Percentiles rank a stretch among this genome's conserved stretches.
Evolutionary conservation across 1,140 invertebrate species (phyloP).

Genomic region (Lucilia sericata): DNA sequence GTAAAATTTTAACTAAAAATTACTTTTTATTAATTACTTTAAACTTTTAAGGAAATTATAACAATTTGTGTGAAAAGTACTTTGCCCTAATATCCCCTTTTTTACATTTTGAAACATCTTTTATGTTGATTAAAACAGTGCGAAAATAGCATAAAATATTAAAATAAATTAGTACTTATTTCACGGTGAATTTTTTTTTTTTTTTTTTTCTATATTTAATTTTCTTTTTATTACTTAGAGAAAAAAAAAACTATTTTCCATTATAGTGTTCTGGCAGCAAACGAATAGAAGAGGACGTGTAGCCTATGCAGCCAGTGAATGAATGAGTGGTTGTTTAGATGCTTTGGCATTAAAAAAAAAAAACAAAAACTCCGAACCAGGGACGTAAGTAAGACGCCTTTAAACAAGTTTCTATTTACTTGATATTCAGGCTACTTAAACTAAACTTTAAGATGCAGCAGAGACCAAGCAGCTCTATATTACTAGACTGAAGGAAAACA

Average conservation of each 20-base stretch:
- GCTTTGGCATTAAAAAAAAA: background rate
- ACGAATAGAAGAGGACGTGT: too few relatives aligned
- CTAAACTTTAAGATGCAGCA: background rate
- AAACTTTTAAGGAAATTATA: too few relatives aligned
- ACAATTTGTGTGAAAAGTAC: too few relatives aligned
- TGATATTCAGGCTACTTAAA: background rate
- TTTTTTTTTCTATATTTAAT: background rate
- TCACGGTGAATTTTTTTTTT: background rate
- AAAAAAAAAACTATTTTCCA: background rate
- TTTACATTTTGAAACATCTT: too few relatives aligned
- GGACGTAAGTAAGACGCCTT: background rate
- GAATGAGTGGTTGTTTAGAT: background rate
- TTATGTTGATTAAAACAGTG: too few relatives aligned
- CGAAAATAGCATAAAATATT: background rate
- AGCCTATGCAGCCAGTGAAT: background rate
- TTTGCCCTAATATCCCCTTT: too few relatives aligned
- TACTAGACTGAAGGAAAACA: too few relatives aligned
- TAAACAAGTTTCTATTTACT: background rate
- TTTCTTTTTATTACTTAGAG: background rate
- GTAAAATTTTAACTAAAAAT: too few relatives aligned
- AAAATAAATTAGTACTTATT: conserved; percentile 3
- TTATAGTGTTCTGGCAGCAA: background rate
- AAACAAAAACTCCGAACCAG: too few relatives aligned
- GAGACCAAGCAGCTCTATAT: background rate
- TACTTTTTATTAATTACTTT: too few relatives aligned